phyloP scores from a whole-genome alignment of 2,113 vertebrate species.

The Cryptomyrus ogoouensis region DNA sequence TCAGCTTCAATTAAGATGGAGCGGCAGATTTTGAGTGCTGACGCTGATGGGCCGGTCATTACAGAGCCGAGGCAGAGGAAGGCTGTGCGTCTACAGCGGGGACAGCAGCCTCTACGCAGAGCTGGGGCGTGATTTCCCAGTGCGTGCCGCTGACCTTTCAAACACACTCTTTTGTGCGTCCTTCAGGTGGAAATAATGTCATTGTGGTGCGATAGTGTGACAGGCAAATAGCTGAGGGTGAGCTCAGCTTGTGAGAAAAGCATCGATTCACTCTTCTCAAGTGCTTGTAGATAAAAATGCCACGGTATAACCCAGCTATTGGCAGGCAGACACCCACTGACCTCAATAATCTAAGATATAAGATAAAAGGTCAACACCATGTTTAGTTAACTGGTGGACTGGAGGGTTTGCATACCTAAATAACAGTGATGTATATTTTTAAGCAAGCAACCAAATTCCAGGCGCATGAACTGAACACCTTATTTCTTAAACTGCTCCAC shows the following conservation, averaged over 20 bases:
- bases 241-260: neutral
- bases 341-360: neutral
- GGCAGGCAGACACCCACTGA: neutral
- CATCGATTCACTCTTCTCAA: neutral
- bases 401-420: neutral
- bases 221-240: neutral
- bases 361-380: neutral
- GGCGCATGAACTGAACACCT: neutral
- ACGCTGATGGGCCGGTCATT: neutral
- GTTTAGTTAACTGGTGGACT: neutral
- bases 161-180: neutral
- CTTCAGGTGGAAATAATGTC: neutral
- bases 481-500: neutral
- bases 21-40: neutral
- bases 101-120: neutral
- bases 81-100: neutral
- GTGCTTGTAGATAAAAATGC: neutral
- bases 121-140: neutral
- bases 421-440: neutral
- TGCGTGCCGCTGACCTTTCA: neutral
- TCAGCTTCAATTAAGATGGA: conserved; percentile 21
- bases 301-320: neutral
- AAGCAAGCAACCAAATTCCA: neutral
- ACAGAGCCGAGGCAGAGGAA: neutral
- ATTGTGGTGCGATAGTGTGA: neutral